Evolutionary conservation across 2,113 vertebrate species (phyloP), one percentile per base, ranked within the genome.

Genomic region (Rhegmatorhina hoffmannsi): DNA sequence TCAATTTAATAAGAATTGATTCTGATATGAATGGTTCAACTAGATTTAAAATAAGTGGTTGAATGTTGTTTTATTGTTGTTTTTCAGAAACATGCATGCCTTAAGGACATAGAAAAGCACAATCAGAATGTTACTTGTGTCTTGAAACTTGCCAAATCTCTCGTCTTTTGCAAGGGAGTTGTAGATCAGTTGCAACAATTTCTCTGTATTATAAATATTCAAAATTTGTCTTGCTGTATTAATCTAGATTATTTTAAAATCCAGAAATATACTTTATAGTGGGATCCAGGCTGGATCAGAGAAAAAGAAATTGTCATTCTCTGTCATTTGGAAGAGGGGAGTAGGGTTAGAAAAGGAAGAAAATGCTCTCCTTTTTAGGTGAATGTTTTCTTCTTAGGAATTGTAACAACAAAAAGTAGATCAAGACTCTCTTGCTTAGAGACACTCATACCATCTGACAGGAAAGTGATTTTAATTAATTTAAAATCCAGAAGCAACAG

Each of bases 391-490:
- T 92, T 88, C 25, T 49, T 11, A 28, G 73, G 60, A 78, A 56
- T 69, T 24, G 8, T 52, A 89, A 44, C 36, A 95, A 86, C 18
- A 86, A n/a, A 77, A 95, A 69, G 26, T 66, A 90, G 83, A 95
- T 73, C 49, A 49, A 83, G 79, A 80, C 15, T 34, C 50, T 79
- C 62, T 69, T 86, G 18, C 79, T 69, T 83, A 40, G 44, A 94
- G 78, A 90, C 47, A 49, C 3, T 95, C 46, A 74, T 89, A 38
- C 26, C 38, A 60, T 73, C 85, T 76, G 85, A 94, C 85, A 93
- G 74, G 67, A 64, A 94, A 83, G 79, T 79, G 36, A 79, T 82
- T 92, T 87, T 91, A 83, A 82, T 85, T n/a, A 68, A 82, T 75
- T 83, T 83, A 69, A 94, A 86, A 89, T 90, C 83, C 44, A 83